Evolutionary conservation across 2,888 invertebrate genomes (phyloP).

Genomic region (Allacma fusca): DNA sequence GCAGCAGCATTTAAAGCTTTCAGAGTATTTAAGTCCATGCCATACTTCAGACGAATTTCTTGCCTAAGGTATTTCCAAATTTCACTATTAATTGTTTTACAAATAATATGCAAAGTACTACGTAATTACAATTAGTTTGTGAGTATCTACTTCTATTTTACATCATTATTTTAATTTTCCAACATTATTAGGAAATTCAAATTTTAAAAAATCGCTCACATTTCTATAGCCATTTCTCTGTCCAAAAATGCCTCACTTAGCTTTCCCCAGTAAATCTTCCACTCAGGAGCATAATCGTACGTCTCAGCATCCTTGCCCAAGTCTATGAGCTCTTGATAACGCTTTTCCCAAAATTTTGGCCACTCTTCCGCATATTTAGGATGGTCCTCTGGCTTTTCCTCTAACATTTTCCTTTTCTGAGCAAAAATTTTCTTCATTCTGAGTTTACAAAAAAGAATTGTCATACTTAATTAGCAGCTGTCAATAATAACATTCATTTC

Average conservation of each 20-base stretch:
- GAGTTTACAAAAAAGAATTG: not conserved
- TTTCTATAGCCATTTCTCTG: conserved; percentile 49
- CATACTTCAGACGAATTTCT: conserved; percentile 51
- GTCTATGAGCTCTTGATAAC: conserved; percentile 55
- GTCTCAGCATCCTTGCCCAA: conserved; percentile 53
- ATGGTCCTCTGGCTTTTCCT: conserved; percentile 56
- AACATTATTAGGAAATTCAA: too few species aligned
- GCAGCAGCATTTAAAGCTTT: conserved; percentile 38
- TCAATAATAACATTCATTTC: too few species aligned
- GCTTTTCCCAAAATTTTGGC: conserved; percentile 58
- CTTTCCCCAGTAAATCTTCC: conserved; percentile 58
- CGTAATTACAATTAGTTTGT: too few species aligned
- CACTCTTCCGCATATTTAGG: conserved; percentile 57
- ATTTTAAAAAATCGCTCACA: too few species aligned
- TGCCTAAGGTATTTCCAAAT: conserved; percentile 29
- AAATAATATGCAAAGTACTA: too few species aligned
- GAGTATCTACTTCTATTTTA: too few species aligned
- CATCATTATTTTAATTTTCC: too few species aligned
- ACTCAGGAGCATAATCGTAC: conserved; percentile 56
- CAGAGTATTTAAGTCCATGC: conserved; percentile 56
- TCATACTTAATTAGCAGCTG: too few species aligned
- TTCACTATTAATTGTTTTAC: too few species aligned
- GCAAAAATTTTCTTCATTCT: conserved; percentile 31
- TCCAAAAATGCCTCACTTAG: conserved; percentile 46
- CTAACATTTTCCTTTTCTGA: conserved; percentile 22